Conservation (phyloP, 2,888 invertebrate species). For the Plusia festucae region DNA sequence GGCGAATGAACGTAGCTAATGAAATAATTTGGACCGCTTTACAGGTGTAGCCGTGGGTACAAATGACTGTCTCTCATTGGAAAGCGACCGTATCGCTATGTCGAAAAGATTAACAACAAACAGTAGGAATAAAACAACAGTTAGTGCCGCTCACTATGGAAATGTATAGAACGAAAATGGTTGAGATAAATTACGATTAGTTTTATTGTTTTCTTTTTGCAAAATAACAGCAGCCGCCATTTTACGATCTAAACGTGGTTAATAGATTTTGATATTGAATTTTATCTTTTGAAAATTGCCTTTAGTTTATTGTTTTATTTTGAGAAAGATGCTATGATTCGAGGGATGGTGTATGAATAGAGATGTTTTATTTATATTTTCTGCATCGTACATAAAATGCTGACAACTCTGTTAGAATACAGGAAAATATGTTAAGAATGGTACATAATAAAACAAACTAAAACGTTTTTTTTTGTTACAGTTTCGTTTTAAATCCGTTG, state of each 20-base stretch:
- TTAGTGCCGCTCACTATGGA: constrained; percentile 55
- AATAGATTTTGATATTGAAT: constrained; percentile 43
- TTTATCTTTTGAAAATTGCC: constrained; percentile 43
- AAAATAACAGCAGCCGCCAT: constrained; percentile 38
- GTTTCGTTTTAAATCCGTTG: constrained; percentile 97
- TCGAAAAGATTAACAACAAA: constrained; percentile 51
- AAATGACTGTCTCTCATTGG: constrained; percentile 52
- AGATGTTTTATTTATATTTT: too few relatives aligned
- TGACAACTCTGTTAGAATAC: too few relatives aligned
- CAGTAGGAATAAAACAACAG: constrained; percentile 59
- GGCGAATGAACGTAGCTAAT: constrained; percentile 55
- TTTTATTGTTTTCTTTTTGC: constrained; percentile 51
- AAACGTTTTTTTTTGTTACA: constrained; percentile 80
- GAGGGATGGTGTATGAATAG: too few relatives aligned
- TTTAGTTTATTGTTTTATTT: constrained; percentile 53
- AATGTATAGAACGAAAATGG: constrained; percentile 57
- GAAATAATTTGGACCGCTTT: constrained; percentile 55
- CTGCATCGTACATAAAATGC: neutral
- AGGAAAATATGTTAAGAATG: neutral
- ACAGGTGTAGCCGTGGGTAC: constrained; percentile 48
- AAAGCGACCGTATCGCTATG: constrained; percentile 55
- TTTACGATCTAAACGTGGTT: constrained; percentile 30
- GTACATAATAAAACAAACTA: constrained; percentile 11
- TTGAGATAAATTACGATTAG: constrained; percentile 64
- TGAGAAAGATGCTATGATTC: neutral